Base-by-base conservation (phyloP, 2,797 vertebrate genomes). In the Pempheris klunzingeri region DNA sequence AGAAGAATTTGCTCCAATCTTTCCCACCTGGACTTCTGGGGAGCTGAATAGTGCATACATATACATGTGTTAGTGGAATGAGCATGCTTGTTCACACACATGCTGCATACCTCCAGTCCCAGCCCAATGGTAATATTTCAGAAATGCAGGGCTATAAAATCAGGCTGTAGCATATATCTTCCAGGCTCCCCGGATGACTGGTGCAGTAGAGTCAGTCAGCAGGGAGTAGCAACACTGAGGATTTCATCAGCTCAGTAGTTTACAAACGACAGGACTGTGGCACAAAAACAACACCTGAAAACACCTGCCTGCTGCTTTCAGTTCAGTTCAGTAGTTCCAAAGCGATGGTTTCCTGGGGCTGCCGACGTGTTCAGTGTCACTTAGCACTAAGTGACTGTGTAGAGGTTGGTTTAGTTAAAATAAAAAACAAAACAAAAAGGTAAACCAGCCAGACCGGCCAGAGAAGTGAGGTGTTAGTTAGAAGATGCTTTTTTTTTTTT, bases 241-340 rank as follows among this genome's bases (percentile, higher is more conserved):
- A 79, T 81, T 87, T 79, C 67, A 81, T 87, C 81, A 88, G 78
- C 90, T 94, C 93, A 94, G 94, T 95, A 95, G 94, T 94, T 87
- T 89, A 89, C 58, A 80, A 57, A 69, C 81, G 76, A 78, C 87
- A 67, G 80, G 57, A 68, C 65, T 17, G 63, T 7, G 39, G 49
- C 72, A 68, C 83, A n/a, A n/a, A n/a, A n/a, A n/a, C n/a, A n/a
- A n/a, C n/a, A 66, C 76, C 82, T n/a, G n/a, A n/a, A n/a, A 49
- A 3, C 22, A 61, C 77, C 90, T 47, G 78, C 76, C 84, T 81
- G 80, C 77, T 82, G 78, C 74, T 85, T 83, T 75, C 75, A 86
- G 81, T 84, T 83, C 76, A 71, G 82, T 87, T 93, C 92, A 92
- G 92, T 93, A 93, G 92, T 94, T 81, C 87, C 77, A 87, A 87